Evolutionary conservation across 2,113 vertebrate species (phyloP).

Genomic region (Oxygymnocypris stewartii): DNA sequence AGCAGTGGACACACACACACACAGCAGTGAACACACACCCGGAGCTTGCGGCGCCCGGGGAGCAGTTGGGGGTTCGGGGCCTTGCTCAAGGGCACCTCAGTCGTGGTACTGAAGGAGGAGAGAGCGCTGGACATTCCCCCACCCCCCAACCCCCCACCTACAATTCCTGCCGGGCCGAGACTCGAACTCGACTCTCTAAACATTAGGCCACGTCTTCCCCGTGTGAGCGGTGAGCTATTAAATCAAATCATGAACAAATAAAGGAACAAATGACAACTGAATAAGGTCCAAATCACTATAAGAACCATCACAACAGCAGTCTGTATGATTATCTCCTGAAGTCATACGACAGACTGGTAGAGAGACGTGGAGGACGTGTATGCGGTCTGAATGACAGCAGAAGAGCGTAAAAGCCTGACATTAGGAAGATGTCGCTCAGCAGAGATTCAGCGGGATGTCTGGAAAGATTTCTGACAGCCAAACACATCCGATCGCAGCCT

Average conservation of each 20-base stretch:
- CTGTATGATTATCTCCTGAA: not conserved
- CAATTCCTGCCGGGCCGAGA: too few relatives aligned
- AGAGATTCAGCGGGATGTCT: constrained; percentile 57
- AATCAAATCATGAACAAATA: not conserved
- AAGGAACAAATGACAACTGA: not conserved
- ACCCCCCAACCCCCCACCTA: too few relatives aligned
- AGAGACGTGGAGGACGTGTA: not conserved
- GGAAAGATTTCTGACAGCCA: constrained; percentile 55
- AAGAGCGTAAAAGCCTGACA: not conserved
- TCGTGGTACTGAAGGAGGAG: too few relatives aligned
- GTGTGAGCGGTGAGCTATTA: too few relatives aligned
- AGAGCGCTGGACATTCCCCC: too few relatives aligned
- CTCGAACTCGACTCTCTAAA: too few relatives aligned
- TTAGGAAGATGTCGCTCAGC: not conserved
- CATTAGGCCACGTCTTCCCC: too few relatives aligned
- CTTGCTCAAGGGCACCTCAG: too few relatives aligned
- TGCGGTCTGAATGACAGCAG: not conserved
- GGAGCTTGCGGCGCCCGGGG: too few relatives aligned
- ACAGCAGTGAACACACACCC: too few relatives aligned
- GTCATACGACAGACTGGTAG: not conserved
- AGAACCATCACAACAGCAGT: not conserved
- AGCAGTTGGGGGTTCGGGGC: too few relatives aligned
- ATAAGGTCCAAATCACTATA: not conserved
- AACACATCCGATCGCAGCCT: constrained; percentile 58
- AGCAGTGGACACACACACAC: too few relatives aligned